Conservation (phyloP, 2,888 invertebrate species). For the Megamerina dolium region DNA sequence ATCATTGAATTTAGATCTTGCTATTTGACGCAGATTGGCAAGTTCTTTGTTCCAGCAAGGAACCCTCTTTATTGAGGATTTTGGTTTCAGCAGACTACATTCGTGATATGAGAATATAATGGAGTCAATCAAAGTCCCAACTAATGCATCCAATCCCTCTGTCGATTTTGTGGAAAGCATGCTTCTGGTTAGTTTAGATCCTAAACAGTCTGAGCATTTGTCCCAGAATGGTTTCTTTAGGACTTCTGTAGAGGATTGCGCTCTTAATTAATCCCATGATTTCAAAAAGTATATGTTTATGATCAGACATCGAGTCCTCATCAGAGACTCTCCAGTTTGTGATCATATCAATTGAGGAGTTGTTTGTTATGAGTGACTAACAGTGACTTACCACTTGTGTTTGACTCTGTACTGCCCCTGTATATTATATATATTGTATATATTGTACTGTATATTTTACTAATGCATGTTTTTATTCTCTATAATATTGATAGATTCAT, state of each 20-base stretch:
- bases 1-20: background rate
- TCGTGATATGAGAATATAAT: background rate
- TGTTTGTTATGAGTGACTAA: background rate
- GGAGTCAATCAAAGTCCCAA: background rate
- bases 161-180: background rate
- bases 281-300: background rate
- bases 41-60: background rate
- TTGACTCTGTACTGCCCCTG: background rate
- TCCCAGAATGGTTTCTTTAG: background rate
- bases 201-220: background rate
- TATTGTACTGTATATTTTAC: background rate
- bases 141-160: background rate
- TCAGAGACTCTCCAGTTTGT: background rate
- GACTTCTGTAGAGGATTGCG: background rate
- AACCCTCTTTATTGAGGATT: background rate
- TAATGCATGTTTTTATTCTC: background rate
- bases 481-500: conserved; percentile 19
- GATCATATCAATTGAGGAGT: background rate
- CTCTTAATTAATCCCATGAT: background rate
- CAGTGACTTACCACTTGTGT: background rate
- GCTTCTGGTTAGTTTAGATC: background rate
- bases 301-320: background rate
- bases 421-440: no score
- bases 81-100: background rate
- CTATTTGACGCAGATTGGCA: background rate